Base-by-base conservation (phyloP, 2,113 vertebrate genomes). In the Myotis brandtii region DNA sequence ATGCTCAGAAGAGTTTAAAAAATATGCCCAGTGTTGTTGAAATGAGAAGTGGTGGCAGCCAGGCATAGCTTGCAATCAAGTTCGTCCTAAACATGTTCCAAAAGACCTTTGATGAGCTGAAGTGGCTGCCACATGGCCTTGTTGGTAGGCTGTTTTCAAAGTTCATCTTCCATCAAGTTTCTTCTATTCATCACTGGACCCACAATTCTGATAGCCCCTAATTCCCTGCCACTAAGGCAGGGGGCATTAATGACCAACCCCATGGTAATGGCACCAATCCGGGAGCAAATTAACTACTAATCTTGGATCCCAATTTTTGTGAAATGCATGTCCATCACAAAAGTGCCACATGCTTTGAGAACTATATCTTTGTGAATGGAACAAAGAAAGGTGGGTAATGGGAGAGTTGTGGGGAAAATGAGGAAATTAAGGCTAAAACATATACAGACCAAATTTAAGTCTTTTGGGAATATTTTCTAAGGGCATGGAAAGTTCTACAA, bases 11-110 rank as follows among this genome's bases (percentile, higher is more conserved):
- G 7, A 66, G 95, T 97, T 97, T 95, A 98, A 95, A 98, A 98
- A 96, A 97, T 96, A 97, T 93, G 95, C 93, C 96, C 92, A 93
- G 84, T 95, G 96, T 72, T 87, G 76, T 88, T 95, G 94, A 97
- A 85, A 84, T 89, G 96, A 91, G 73, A 77, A 90, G 69, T 25
- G 86, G 70, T 77, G 92, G 72, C 84, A 98, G 96, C 93, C 96
- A 97, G 96, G 97, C 96, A 97, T 93, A 96, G 89, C 91, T 97
- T 95, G 80, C 97, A 97, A 97, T 94, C 87, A 97, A 96, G 9
- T 56, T 96, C 96, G 93, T 95, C 86, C 95, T 96, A 95, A 95
- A 67, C 81, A 59, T 91, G 92, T 93, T 95, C 93, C 96, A 94
- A n/a, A 85, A 95, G 52, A 87, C 93, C 89, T 90, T 62, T 83